Percentiles rank a stretch among this genome's conserved stretches.
Conservation (phyloP, 2,888 invertebrate species). For the Cecidostiba fungosa region DNA sequence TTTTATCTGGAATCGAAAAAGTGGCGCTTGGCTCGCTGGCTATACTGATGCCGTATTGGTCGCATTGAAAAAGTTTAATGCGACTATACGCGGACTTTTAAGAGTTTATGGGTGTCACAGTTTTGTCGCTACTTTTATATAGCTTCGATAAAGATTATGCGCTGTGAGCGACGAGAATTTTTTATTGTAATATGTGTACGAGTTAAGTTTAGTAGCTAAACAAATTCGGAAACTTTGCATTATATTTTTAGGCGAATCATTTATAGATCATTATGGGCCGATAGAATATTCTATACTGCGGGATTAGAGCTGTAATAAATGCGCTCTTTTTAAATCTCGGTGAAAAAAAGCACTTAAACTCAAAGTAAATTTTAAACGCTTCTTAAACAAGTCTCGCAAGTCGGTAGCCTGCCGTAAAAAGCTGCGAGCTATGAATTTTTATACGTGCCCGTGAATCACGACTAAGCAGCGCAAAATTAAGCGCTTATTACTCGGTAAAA, state of each 20-base stretch:
- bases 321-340: not conserved
- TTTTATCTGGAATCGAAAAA: constrained; percentile 17
- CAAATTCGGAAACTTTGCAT: not conserved
- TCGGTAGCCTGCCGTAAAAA: constrained; percentile 23
- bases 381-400: not conserved
- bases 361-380: not conserved
- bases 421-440: not conserved
- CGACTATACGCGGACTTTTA: not conserved
- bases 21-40: not conserved
- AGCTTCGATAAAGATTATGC: not conserved
- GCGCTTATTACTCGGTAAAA: constrained; percentile 26
- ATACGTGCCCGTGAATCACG: constrained; percentile 14
- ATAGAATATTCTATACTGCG: not conserved
- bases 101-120: not conserved
- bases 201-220: not conserved
- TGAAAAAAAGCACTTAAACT: not conserved
- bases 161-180: not conserved
- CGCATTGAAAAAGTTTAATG: not conserved
- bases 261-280: too few relatives aligned
- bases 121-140: constrained; percentile 8
- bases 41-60: not conserved
- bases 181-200: not conserved
- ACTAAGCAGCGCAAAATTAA: constrained; percentile 11
- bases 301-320: not conserved
- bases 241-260: too few relatives aligned